These are phyloP conservation scores for Alcis repandata DNA, from an alignment of 2,888 invertebrate genomes.

Conservation along the genomic window DNA sequence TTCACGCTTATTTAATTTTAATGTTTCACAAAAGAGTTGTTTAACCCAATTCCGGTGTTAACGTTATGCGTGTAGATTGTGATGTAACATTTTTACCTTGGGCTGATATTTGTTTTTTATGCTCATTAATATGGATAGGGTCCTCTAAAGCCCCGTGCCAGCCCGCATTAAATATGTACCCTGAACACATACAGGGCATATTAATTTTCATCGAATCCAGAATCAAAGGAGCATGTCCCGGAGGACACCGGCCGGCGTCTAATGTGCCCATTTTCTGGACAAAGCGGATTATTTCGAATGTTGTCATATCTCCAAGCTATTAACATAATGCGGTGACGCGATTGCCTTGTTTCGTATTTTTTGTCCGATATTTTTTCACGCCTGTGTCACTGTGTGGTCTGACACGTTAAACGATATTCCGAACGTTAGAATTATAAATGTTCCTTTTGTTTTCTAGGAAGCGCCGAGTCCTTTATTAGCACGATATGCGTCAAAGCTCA, in stretches of 20 bases:
- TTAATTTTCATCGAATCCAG: constrained; percentile 81
- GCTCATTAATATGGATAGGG: constrained; percentile 58
- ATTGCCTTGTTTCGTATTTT: constrained; percentile 69
- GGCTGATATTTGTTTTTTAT: constrained; percentile 51
- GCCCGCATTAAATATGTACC: constrained; percentile 70
- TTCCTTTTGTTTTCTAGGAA: constrained; percentile 36
- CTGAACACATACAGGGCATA: constrained; percentile 58
- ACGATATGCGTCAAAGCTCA: constrained; percentile 30
- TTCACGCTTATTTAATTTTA: constrained; percentile 46
- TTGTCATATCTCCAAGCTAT: constrained; percentile 80
- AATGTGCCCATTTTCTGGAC: constrained; percentile 76
- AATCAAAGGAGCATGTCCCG: constrained; percentile 81
- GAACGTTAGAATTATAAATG: constrained; percentile 11
- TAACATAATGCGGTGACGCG: constrained; percentile 81
- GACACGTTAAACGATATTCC: constrained; percentile 45
- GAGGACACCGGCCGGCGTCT: constrained; percentile 66
- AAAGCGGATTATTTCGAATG: constrained; percentile 83
- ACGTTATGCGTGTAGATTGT: constrained; percentile 29
- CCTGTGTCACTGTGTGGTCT: constrained; percentile 74
- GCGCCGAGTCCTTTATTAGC: constrained; percentile 27
- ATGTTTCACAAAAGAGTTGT: constrained; percentile 42
- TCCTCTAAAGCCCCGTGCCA: constrained; percentile 39
- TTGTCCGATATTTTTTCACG: constrained; percentile 65
- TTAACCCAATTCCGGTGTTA: constrained; percentile 10
- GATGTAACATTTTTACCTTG: constrained; percentile 40